Evolutionary conservation across 2,797 vertebrate species (phyloP).

Genomic region (Urosaurus nigricauda): DNA sequence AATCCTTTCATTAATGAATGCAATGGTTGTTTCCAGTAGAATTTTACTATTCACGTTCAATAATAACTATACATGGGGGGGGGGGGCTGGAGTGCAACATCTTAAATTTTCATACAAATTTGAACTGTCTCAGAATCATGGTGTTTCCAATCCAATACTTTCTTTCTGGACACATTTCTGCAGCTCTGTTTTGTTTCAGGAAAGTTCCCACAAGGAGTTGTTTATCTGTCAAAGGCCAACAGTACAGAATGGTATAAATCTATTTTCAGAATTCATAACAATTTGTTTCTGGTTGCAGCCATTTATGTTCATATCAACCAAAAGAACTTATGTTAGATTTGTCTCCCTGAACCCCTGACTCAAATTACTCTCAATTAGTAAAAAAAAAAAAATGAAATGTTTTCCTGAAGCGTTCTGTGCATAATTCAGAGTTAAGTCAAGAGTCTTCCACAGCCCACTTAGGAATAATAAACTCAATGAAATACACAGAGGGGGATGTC

Average conservation of each 20-base stretch:
- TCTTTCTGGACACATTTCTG: neutral
- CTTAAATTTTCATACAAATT: slow-evolving; percentile 11
- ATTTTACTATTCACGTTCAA: neutral
- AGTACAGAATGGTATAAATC: neutral
- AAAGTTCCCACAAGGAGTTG: neutral
- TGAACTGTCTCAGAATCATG: neutral
- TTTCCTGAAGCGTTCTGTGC: slow-evolving; percentile 60
- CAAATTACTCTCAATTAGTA: slow-evolving; percentile 37
- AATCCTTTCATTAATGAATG: neutral
- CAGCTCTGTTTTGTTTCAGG: neutral
- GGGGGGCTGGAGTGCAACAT: neutral
- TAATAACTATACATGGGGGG: neutral
- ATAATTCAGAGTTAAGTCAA: slow-evolving; percentile 47
- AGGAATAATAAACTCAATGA: slow-evolving; percentile 36
- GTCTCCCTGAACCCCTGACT: slow-evolving; percentile 40
- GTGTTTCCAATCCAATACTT: neutral
- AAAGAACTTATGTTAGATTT: neutral
- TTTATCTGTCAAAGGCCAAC: neutral
- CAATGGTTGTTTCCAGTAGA: neutral
- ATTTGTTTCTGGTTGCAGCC: neutral
- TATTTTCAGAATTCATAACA: neutral
- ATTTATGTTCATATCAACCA: neutral
- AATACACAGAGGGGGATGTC: slow-evolving; percentile 39
- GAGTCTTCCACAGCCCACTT: slow-evolving; percentile 38
- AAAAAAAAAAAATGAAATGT: neutral